Percentiles rank a stretch among this genome's conserved stretches.
These are phyloP conservation scores for Mythimna albipuncta DNA, from an alignment of 2,888 invertebrate species.

Conservation along the genomic window DNA sequence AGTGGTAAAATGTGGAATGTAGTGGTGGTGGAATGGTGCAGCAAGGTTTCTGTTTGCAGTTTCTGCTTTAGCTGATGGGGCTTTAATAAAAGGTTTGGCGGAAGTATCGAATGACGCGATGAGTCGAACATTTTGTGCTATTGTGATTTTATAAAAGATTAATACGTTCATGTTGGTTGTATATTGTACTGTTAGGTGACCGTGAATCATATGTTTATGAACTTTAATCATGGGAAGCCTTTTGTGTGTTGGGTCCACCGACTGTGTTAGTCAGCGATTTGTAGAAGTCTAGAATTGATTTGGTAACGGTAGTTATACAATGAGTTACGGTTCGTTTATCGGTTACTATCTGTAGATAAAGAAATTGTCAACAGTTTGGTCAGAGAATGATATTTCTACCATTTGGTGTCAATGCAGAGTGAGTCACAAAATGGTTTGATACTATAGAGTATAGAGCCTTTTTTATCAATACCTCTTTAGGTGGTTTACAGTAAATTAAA, in stretches of 20 bases:
- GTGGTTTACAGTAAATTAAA: too few species aligned
- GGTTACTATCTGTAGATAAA: slow-evolving; percentile 5
- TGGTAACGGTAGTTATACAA: slow-evolving; percentile 24
- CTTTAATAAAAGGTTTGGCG: slow-evolving; percentile 59
- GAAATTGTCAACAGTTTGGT: not conserved
- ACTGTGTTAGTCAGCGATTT: slow-evolving; percentile 36
- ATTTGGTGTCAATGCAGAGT: too few species aligned
- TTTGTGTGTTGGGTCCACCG: slow-evolving; percentile 20
- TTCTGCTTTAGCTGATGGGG: slow-evolving; percentile 47
- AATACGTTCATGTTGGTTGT: slow-evolving; percentile 23
- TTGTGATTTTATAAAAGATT: slow-evolving; percentile 53
- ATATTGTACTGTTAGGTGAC: slow-evolving; percentile 28
- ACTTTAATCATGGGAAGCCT: slow-evolving; percentile 46
- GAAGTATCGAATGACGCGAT: slow-evolving; percentile 62
- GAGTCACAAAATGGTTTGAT: too few species aligned
- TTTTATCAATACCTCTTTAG: too few species aligned
- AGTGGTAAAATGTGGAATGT: slow-evolving; percentile 23
- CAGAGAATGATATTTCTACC: not conserved
- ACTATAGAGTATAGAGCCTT: too few species aligned
- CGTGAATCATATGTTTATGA: slow-evolving; percentile 44
- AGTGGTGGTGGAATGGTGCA: slow-evolving; percentile 22
- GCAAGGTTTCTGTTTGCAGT: slow-evolving; percentile 38
- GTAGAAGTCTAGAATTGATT: slow-evolving; percentile 39
- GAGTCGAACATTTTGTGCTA: slow-evolving; percentile 56
- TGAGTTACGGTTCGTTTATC: slow-evolving; percentile 19